phyloP scores from a whole-genome alignment of 2,113 vertebrate species.

The Alosa alosa region DNA sequence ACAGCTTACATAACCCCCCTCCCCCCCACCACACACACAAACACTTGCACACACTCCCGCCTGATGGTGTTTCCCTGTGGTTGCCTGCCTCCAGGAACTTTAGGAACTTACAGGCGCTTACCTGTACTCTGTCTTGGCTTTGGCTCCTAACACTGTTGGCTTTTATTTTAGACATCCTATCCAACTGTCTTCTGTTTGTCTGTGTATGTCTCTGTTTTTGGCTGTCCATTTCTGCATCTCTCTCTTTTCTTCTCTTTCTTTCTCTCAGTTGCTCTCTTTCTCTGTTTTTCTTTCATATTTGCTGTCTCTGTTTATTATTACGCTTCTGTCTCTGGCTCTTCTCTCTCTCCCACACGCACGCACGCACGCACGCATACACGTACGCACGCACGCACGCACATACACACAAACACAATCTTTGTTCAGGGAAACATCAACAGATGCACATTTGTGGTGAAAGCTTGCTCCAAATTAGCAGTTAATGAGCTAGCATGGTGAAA shows the following conservation, averaged over 20 bases:
- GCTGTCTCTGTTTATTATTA: background rate
- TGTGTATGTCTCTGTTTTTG: background rate
- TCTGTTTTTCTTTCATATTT: background rate
- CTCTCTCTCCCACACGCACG: background rate
- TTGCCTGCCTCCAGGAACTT: background rate
- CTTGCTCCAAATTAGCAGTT: background rate
- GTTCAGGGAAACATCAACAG: background rate
- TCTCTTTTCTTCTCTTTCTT: background rate
- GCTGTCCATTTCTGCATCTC: background rate
- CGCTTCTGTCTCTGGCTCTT: background rate
- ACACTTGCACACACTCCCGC: background rate
- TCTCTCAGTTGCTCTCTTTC: background rate
- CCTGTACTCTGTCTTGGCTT: background rate
- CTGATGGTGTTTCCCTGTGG: constrained; percentile 5
- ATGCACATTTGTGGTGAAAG: constrained; percentile 9
- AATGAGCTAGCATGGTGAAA: constrained; percentile 1
- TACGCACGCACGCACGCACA: background rate
- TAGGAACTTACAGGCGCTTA: background rate
- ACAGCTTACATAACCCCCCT: constrained; percentile 44
- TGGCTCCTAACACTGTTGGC: background rate
- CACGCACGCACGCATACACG: background rate
- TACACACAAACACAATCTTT: background rate
- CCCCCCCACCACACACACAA: constrained; percentile 19
- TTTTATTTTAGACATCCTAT: background rate
- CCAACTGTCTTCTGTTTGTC: background rate